Base-by-base conservation (phyloP, 2,113 vertebrate genomes). In the Cololabis saira region DNA sequence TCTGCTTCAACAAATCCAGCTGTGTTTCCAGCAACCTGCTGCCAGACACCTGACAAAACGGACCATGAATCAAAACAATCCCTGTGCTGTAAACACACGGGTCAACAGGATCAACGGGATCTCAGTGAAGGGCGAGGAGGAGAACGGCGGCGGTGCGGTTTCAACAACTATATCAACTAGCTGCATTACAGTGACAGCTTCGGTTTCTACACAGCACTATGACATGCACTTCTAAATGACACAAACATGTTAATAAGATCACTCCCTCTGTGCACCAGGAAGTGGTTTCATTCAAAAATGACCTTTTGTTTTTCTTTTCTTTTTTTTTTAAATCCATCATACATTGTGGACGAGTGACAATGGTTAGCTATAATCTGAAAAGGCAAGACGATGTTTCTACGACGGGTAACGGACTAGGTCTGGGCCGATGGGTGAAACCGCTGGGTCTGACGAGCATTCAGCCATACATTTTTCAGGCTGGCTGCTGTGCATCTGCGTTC, bases 41-140 rank as follows among this genome's bases (percentile, higher is more conserved):
- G 78, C 79, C 56, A 57, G 27, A 80, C 78, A 83, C 76, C 78
- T 81, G 84, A 82, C 67, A 41, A 83, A 79, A 86, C 73, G 71
- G 48, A 67, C 16, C 57, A 42, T 61, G 10, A 9, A 50, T 24
- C 57, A 14, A 12, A 79, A 67, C 53, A 3, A 37, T 79, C 68
- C 68, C 69, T 52, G 80, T 44, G 62, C 63, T 2, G 19, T n/a
- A 67, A 64, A 76, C 62, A 55, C 76, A 24, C 52, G 45, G 49
- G 74, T 57, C 52, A n/a, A 61, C 37, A 47, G 62, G 71, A 61
- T 17, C 57, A 18, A 63, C 42, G 49, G 61, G 71, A 64, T 22
- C 62, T 78, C 48, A 17, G 54, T 27, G 58, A 65, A 60, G 47
- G 45, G 67, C 52, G 54, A 2, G 33, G 61, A 67, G 21, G 27